These are phyloP conservation scores for Stigmatopora argus DNA, from an alignment of 2,113 vertebrate genomes.

Conservation along the genomic window DNA sequence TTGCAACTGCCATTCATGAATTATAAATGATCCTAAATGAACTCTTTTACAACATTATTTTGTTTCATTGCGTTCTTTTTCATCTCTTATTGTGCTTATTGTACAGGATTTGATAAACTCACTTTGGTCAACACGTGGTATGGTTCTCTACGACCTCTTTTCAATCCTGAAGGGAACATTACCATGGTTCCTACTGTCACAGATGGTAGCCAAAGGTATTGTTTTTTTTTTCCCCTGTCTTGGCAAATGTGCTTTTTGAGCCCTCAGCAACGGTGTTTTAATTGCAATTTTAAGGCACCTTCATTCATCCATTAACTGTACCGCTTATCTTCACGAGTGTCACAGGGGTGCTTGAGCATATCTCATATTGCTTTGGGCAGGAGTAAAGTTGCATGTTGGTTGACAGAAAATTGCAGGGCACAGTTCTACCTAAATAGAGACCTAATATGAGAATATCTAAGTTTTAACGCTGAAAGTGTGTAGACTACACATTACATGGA, in stretches of 20 bases:
- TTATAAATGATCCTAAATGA: conserved; percentile 20
- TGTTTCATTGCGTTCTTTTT: neutral
- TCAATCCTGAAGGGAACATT: conserved; percentile 41
- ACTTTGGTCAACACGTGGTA: conserved; percentile 81
- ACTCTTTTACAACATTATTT: conserved; percentile 10
- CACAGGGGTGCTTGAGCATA: too few relatives aligned
- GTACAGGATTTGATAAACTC: conserved; percentile 73
- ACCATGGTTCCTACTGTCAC: conserved; percentile 53
- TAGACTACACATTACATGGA: too few relatives aligned
- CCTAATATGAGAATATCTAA: too few relatives aligned
- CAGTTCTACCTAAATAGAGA: too few relatives aligned
- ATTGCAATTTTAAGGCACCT: neutral
- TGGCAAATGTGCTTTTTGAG: neutral
- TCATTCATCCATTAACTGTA: too few relatives aligned
- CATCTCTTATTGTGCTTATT: conserved; percentile 18
- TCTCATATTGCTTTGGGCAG: too few relatives aligned
- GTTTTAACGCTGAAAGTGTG: too few relatives aligned
- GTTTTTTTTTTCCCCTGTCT: neutral
- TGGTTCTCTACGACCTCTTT: conserved; percentile 68
- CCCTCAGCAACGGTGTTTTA: neutral
- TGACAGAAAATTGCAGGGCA: too few relatives aligned
- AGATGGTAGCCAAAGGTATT: conserved; percentile 70
- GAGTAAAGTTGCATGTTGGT: too few relatives aligned
- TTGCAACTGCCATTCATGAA: conserved; percentile 25
- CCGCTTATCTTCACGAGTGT: too few relatives aligned